Evolutionary conservation across 2,888 invertebrate species (phyloP), one percentile per base, ranked within the genome.

Genomic region (Drosophila longiperda): DNA sequence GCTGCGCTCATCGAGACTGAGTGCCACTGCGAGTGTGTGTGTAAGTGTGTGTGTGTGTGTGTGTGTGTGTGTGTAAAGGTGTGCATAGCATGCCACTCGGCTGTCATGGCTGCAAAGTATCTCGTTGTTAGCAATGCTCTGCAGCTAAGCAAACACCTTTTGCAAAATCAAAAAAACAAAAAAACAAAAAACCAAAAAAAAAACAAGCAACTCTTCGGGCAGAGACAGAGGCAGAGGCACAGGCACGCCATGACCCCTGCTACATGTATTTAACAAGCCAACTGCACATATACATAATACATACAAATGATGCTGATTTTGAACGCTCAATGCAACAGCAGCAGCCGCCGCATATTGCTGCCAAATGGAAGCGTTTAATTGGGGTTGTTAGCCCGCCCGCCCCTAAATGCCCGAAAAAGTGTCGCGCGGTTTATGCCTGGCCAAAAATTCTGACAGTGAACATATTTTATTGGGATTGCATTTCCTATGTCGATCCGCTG

Each of bases 61-160:
- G 54, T 48, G 59, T 60, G 61, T 57, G 65, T 66, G 50, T 59
- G 68, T 71, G 58, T 17, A 75, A 68, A 80, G 76, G 71, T 55
- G 66, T 76, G 55, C 54, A 54, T 64, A 58, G 77, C 74, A 74
- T 68, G 78, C 59, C 49, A 66, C 70, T 62, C 65, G 58, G 61
- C 78, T 69, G 67, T 58, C 78, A 78, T 78, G 77, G 77, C 66
- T 75, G 74, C 71, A 70, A 69, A 66, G 62, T 74, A 74, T 50
- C 54, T 68, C 53, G 52, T 67, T 65, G 68, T 66, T 77, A 70
- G 52, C 68, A 78, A 78, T 71, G 71, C 60, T n/a, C 38, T 52
- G 61, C 62, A 64, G 71, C 77, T 73, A 75, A 85, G 83, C 86
- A 85, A 87, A 85, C 86, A 87, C 86, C 88, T 87, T 82, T 84